Conservation (phyloP, 2,888 invertebrate species). For the Anoncus sp. region DNA sequence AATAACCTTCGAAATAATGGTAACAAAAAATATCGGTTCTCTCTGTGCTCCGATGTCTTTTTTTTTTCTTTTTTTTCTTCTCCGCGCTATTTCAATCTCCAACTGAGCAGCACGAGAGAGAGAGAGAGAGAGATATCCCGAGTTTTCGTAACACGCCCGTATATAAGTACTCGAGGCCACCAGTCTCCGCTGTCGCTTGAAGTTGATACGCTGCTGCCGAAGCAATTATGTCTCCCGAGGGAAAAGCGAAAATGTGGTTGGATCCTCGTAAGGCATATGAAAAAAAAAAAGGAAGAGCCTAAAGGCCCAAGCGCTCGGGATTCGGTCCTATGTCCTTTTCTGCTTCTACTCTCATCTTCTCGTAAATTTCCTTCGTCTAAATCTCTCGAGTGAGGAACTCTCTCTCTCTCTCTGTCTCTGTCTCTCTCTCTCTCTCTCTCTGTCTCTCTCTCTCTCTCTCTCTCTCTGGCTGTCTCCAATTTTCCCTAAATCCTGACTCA, state of each 20-base stretch:
- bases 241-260: slow-evolving; percentile 41
- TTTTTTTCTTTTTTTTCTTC: slow-evolving; percentile 2
- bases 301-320: slow-evolving; percentile 3
- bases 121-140: slow-evolving; percentile 8
- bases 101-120: too few species aligned
- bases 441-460: slow-evolving; percentile 9
- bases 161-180: slow-evolving; percentile 9
- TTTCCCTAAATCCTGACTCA: slow-evolving; percentile 50
- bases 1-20: too few species aligned
- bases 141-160: background rate
- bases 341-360: slow-evolving; percentile 3
- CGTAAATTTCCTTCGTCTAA: slow-evolving; percentile 15
- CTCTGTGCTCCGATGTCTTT: too few species aligned
- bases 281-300: slow-evolving; percentile 9
- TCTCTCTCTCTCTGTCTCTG: slow-evolving; percentile 13
- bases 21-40: slow-evolving; percentile 9
- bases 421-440: slow-evolving; percentile 30
- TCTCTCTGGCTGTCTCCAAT: slow-evolving; percentile 16
- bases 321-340: slow-evolving; percentile 10
- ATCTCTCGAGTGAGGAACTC: too few species aligned
- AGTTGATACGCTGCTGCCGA: slow-evolving; percentile 28
- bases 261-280: slow-evolving; percentile 45
- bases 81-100: background rate
- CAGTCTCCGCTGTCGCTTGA: too few species aligned
- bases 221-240: slow-evolving; percentile 53